phyloP scores from a whole-genome alignment of 2,888 invertebrate species.

The Ophion obscuratus region DNA sequence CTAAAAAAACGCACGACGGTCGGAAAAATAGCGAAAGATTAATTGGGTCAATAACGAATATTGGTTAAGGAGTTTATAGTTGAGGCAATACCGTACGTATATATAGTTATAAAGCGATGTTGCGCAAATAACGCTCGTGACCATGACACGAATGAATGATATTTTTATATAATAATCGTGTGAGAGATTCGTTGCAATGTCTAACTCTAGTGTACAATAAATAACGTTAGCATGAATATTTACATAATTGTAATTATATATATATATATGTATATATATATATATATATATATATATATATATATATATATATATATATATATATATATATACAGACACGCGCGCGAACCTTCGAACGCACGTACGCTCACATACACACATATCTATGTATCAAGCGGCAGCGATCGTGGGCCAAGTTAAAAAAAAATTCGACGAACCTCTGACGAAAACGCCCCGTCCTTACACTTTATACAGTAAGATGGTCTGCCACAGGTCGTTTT shows the following conservation, averaged over 20 bases:
- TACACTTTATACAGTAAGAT: too few species aligned
- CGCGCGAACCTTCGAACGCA: too few species aligned
- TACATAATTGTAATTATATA: not conserved
- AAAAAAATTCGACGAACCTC: too few species aligned
- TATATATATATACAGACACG: too few species aligned
- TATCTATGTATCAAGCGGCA: too few species aligned
- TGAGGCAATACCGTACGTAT: constrained; percentile 11
- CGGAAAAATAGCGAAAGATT: constrained; percentile 36
- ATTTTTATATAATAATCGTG: constrained; percentile 74
- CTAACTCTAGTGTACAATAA: constrained; percentile 35
- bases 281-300: not conserved
- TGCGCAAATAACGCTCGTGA: constrained; percentile 74
- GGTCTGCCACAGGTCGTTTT: too few species aligned
- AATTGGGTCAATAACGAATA: constrained; percentile 56
- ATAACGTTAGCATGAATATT: constrained; percentile 1
- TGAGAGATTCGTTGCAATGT: constrained; percentile 60
- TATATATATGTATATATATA: not conserved
- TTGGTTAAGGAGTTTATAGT: constrained; percentile 49
- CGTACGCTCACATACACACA: too few species aligned
- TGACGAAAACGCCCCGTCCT: too few species aligned
- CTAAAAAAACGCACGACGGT: not conserved
- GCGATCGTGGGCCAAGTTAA: too few species aligned
- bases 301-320: not conserved
- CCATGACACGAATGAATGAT: constrained; percentile 78
- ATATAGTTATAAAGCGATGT: constrained; percentile 61